Base-by-base conservation (phyloP, 1,140 invertebrate species). In the Himalopsyche phryganea region DNA sequence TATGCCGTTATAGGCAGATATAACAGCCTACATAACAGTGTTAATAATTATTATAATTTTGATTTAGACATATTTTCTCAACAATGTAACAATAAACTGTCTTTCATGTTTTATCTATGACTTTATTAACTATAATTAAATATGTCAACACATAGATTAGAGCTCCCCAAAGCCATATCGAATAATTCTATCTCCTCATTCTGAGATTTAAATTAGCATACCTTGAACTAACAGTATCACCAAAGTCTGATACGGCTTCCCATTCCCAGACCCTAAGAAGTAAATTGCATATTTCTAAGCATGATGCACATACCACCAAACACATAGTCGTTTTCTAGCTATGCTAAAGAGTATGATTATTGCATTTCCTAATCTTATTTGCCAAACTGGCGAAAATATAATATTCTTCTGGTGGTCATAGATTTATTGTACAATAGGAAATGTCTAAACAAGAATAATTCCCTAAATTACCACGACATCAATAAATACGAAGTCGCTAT, bases 11-110 rank as follows among this genome's bases (percentile, higher is more conserved):
- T 14, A 11, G 17, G 20, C 44, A 14, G 17, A 6, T 33, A 49
- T 49, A 49, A 49, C 47, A 49, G 20, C 32, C 47, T 49, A 49
- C 20, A 49, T 49, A 49, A 49, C 47, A 49, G 47, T 28, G 42
- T 15, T 45, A 6, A 28, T 49, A 7, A 17, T 47, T 47, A 28
- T 28, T 28, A 28, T 28, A 28, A 28, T 28, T 28, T 28, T 28
- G 23, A 14, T 49, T 49, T 49, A 49, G 32, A 49, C 32, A 49
- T 49, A 35, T 49, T 33, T 33, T 23, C 23, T 49, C 47, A 49
- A 35, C 23, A 49, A 49, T 49, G 20, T 35, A 49, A 49, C 32
- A 49, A 33, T 49, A 49, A 15, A 49, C 17, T 45, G 42, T 45
- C 7, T 42, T 14, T 42, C 17, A 17, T 40, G 17, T 45, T 17